Base-by-base conservation (phyloP, 1,140 invertebrate species). In the Plectrocnemia conspersa region DNA sequence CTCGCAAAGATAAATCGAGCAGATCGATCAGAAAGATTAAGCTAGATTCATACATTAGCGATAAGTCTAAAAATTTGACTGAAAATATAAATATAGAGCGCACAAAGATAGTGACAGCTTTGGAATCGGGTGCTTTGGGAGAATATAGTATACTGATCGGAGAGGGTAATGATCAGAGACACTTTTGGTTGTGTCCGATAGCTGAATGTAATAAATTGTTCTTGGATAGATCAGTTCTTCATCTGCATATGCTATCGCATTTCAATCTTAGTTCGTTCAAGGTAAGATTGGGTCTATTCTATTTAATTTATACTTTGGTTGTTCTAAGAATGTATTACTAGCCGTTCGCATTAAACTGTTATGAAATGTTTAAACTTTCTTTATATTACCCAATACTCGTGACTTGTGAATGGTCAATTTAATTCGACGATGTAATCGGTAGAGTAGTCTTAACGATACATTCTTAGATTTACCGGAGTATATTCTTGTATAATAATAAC, bases 101-200 rank as follows among this genome's bases (percentile, higher is more conserved):
- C 35, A 5, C 5, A 7, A 10, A 38, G 15, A 38, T 47, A 10
- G n/a, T 50, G 15, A 13, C 23, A 7, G 18, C 21, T 10, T 21
- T 50, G n/a, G 47, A 50, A 38, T 11, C 32, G 10, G 47, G 25
- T 22, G 13, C 22, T 6, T 38, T 50, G 19, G 22, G 35, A n/a
- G 35, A 33, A 18, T 21, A 18, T 23, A 19, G 42, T 23, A 16
- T 54, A 15, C 23, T 60, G 19, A 35, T 52, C 9, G 35, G 35
- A 4, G 35, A 50, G 25, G 47, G 47, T 38, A 13, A 19, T 2
- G 33, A 38, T 6, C 47, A 38, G 10, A 11, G 24, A 22, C 22
- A 44, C n/a, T 44, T 44, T 41, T 61, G 58, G 58, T 42, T 56
- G 4, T 61, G 58, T 47, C 54, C 58, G 1, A 36, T 61, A 4